phyloP scores from a whole-genome alignment of 2,888 invertebrate genomes.

The Andrena praecox region DNA sequence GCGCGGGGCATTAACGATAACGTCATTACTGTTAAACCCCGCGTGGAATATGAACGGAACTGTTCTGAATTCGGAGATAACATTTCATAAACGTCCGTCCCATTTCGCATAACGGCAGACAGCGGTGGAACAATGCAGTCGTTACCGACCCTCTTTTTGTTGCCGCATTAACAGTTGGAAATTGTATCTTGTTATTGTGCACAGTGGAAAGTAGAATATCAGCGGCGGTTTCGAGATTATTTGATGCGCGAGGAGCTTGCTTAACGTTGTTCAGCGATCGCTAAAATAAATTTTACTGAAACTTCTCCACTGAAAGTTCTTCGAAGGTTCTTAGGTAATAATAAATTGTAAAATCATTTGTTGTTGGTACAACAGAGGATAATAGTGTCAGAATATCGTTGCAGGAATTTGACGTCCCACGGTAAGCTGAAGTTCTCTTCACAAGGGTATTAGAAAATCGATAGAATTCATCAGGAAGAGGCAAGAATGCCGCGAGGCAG shows the following conservation, averaged over 20 bases:
- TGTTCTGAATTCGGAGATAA: conserved; percentile 34
- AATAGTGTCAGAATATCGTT: neutral
- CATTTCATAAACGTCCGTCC: neutral
- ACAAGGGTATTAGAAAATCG: neutral
- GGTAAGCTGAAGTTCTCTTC: neutral
- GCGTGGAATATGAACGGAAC: conserved; percentile 12
- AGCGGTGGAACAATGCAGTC: neutral
- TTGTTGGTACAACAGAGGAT: neutral
- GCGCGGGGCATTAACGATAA: conserved; percentile 58
- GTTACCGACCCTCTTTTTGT: neutral
- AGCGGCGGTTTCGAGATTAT: neutral
- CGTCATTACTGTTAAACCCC: conserved; percentile 56
- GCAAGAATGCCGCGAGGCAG: conserved; percentile 45
- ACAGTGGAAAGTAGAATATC: too few relatives aligned
- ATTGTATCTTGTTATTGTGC: neutral
- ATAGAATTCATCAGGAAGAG: conserved; percentile 10
- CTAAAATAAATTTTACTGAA: too few relatives aligned
- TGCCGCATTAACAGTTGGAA: neutral
- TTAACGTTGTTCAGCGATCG: neutral
- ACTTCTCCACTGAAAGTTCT: neutral
- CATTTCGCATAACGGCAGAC: neutral
- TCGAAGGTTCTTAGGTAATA: neutral
- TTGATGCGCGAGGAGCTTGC: neutral
- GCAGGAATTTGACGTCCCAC: neutral
- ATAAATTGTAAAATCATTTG: neutral